Conservation (phyloP, 2,888 invertebrate species). For the Drosophila macrothrix region DNA sequence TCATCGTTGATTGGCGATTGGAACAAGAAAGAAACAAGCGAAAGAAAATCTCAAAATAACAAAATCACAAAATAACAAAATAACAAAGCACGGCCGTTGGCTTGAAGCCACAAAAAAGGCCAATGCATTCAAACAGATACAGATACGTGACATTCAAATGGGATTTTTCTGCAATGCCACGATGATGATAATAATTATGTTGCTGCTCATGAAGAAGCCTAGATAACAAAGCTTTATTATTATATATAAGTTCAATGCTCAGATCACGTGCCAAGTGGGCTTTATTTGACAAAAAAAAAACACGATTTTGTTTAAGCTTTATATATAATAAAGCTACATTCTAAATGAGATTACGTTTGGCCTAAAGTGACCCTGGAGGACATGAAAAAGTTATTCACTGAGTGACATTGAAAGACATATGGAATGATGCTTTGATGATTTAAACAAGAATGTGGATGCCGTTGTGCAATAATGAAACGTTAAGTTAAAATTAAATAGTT, state of each 20-base stretch:
- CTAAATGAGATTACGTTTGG: not conserved
- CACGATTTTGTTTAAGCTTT: not conserved
- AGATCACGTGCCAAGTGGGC: constrained; percentile 30
- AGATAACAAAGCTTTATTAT: constrained; percentile 6
- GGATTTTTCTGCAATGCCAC: constrained; percentile 17
- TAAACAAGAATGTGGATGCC: not conserved
- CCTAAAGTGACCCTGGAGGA: constrained; percentile 9
- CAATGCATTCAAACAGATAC: constrained; percentile 35
- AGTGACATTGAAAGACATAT: not conserved
- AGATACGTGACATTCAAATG: constrained; percentile 46
- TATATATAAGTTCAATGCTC: constrained; percentile 14
- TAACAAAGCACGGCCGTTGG: constrained; percentile 9
- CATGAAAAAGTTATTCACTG: constrained; percentile 1
- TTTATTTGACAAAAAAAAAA: constrained; percentile 5
- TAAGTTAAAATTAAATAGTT: not conserved
- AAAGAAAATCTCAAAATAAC: not conserved
- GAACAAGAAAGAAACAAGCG: constrained; percentile 16
- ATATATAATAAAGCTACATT: not conserved
- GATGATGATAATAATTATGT: constrained; percentile 6
- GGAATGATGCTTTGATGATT: not conserved
- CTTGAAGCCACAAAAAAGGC: constrained; percentile 28
- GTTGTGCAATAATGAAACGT: not conserved
- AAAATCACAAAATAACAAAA: not conserved
- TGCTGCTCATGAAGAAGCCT: constrained; percentile 15
- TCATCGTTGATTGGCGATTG: constrained; percentile 55